Conservation (phyloP, 2,888 invertebrate genomes). For the Xanthorhoe spadicearia region DNA sequence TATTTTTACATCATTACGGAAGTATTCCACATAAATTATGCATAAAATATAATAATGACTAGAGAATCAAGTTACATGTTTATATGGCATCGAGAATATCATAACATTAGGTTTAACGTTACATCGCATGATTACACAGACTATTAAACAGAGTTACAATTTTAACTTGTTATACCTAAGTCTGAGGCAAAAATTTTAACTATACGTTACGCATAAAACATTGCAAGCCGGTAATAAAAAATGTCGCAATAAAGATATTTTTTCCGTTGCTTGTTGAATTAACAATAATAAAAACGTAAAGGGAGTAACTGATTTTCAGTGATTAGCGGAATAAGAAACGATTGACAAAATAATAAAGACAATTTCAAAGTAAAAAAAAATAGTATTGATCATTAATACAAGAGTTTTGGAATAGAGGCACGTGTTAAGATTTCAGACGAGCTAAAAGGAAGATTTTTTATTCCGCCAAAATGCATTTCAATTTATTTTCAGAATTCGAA, state of each 20-base stretch:
- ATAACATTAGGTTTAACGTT: conserved; percentile 11
- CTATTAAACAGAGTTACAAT: conserved; percentile 20
- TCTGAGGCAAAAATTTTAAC: conserved; percentile 44
- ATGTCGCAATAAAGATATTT: conserved; percentile 56
- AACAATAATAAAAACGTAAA: conserved; percentile 56
- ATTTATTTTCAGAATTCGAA: conserved; percentile 10
- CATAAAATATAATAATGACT: conserved; percentile 57
- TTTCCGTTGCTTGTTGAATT: conserved; percentile 60
- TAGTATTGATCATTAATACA: background rate
- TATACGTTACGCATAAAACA: conserved; percentile 50
- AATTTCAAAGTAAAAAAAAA: background rate
- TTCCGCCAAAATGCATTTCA: conserved; percentile 8
- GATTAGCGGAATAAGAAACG: background rate
- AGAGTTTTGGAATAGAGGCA: background rate
- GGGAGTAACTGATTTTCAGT: conserved; percentile 10
- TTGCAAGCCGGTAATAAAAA: conserved; percentile 59
- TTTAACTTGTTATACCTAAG: conserved; percentile 53
- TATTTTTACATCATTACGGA: conserved; percentile 45
- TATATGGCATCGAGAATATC: conserved; percentile 49
- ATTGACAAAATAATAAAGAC: background rate
- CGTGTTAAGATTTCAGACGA: conserved; percentile 2
- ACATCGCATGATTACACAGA: conserved; percentile 15
- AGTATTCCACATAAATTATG: conserved; percentile 48
- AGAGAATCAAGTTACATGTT: conserved; percentile 62
- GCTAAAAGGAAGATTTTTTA: conserved; percentile 9